These are phyloP conservation scores for Toxotes lorentzi DNA, from an alignment of 2,797 vertebrate species.

Conservation along the genomic window DNA sequence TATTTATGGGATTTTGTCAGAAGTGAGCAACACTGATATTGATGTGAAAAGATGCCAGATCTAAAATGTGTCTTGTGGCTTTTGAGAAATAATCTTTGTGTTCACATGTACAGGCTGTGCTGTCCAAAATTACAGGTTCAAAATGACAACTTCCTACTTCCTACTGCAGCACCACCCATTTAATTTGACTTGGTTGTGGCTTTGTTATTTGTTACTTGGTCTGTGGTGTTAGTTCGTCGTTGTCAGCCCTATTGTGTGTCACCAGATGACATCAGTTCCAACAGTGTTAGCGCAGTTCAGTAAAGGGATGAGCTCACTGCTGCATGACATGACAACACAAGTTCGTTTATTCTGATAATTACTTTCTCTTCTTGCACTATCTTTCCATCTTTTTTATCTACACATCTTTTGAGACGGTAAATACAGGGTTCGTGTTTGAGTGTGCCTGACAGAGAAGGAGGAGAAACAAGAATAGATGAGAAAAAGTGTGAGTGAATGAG, in stretches of 20 bases:
- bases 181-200: conserved; percentile 19
- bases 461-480: not conserved
- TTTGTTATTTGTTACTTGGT: conserved; percentile 36
- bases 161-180: not conserved
- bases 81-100: conserved; percentile 18
- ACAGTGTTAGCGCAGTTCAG: not conserved
- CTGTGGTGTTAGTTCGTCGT: conserved; percentile 30
- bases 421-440: conserved; percentile 16
- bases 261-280: conserved; percentile 51
- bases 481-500: conserved; percentile 3
- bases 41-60: not conserved
- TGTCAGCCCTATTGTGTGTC: conserved; percentile 43
- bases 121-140: conserved; percentile 41
- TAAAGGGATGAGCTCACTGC: conserved; percentile 55
- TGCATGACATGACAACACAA: conserved; percentile 29
- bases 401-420: conserved; percentile 17
- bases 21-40: not conserved
- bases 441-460: conserved; percentile 12
- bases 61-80: conserved; percentile 9
- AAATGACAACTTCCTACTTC: conserved; percentile 24
- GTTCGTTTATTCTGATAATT: conserved; percentile 8
- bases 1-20: conserved; percentile 22
- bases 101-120: conserved; percentile 36
- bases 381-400: conserved; percentile 17
- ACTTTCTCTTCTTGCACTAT: conserved; percentile 8